phyloP scores from a whole-genome alignment of 2,797 vertebrate genomes.

The Aphelocoma californica region DNA sequence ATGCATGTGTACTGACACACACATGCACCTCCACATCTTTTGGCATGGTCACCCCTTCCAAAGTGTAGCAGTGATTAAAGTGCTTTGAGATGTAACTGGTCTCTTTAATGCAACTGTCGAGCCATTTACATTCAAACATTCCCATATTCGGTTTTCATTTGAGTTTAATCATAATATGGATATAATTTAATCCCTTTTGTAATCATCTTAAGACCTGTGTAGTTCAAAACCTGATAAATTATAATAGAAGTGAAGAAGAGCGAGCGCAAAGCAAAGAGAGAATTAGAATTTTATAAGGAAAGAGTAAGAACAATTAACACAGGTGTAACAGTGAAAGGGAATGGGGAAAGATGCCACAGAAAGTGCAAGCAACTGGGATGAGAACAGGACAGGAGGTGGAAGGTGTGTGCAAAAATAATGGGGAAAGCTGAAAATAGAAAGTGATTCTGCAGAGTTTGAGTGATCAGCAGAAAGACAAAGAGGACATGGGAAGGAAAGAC shows the following conservation, averaged over 20 bases:
- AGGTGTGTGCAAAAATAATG: slow-evolving; percentile 28
- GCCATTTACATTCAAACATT: background rate
- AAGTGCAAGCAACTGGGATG: background rate
- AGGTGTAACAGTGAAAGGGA: background rate
- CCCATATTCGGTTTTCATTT: background rate
- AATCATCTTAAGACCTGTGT: background rate
- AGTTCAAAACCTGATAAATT: background rate
- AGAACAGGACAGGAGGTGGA: background rate
- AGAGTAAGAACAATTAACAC: background rate
- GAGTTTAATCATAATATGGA: background rate
- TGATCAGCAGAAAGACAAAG: slow-evolving; percentile 22
- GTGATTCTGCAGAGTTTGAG: slow-evolving; percentile 24
- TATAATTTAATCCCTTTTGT: slow-evolving; percentile 1
- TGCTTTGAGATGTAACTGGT: background rate
- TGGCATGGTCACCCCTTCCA: background rate
- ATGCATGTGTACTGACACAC: too few species aligned
- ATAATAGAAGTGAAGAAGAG: background rate
- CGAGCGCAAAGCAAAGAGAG: background rate
- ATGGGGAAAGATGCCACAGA: background rate
- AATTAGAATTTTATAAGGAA: background rate
- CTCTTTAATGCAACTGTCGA: background rate
- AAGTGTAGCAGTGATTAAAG: background rate
- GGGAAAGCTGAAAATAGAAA: slow-evolving; percentile 36
- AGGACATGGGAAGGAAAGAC: slow-evolving; percentile 30
- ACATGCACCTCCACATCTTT: background rate